Evolutionary conservation across 2,113 vertebrate genomes (phyloP), one percentile per base, ranked within the genome.

Genomic region (Chamaea fasciata): DNA sequence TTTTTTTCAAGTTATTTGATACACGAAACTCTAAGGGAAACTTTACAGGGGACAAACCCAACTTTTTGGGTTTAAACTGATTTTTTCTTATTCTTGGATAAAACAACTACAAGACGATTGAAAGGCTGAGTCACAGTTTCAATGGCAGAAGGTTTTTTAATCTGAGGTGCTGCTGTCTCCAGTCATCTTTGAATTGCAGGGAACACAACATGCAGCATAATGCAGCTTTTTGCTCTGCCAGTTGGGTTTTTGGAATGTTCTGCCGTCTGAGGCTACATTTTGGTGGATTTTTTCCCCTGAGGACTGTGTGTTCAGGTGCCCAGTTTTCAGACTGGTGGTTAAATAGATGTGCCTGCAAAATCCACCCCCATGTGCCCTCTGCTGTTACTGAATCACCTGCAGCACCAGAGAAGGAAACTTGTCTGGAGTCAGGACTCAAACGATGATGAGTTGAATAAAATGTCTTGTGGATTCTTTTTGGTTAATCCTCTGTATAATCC

Each of bases 61-160:
- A 80, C 96, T 91, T 89, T 83, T 28, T 52, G 74, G 76, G 67
- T 46, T 93, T 96, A 47, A 81, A 93, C 33, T 97, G 12, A 22
- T 96, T 96, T 97, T 97, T 97, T 78, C 90, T 44, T 95, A 93
- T 96, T 96, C 92, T 90, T 96, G 95, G 94, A 96, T 96, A 81
- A 91, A 95, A 94, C 77, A 93, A n/a, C 90, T 95, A 81, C 96
- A 96, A 88, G 91, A 68, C 94, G 83, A 80, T 88, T 96, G 90
- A 83, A 95, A 82, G 79, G 27, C 13, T 62, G 33, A 70, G 49
- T 92, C 86, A 28, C 47, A 71, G 1, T 90, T 94, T 52, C 64
- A 75, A 6, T 87, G 68, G 76, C 42, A 77, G 21, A 90, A 81
- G 27, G 4, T 21, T 64, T 35, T 76, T 47, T 79, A 28, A 86